Evolutionary conservation across 2,113 vertebrate genomes (phyloP).

Genomic region (Asarcornis scutulata): DNA sequence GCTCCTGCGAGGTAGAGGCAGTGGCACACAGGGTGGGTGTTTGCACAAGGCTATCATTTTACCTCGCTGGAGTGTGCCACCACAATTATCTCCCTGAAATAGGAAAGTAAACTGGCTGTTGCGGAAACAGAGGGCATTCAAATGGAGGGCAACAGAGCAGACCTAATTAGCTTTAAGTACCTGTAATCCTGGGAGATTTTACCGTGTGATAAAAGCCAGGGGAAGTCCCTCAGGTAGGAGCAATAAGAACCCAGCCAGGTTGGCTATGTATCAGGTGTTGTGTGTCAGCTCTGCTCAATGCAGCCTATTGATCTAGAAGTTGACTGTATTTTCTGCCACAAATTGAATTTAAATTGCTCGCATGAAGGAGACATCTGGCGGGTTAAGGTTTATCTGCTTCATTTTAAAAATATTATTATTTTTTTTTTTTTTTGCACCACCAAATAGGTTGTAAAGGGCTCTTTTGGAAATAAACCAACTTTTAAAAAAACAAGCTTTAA

Average conservation of each 20-base stretch:
- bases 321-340: slow-evolving; percentile 74
- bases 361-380: slow-evolving; percentile 70
- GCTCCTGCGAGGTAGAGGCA: slow-evolving; percentile 12
- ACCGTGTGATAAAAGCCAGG: slow-evolving; percentile 82
- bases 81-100: slow-evolving; percentile 76
- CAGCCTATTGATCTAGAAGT: slow-evolving; percentile 86
- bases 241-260: slow-evolving; percentile 80
- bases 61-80: slow-evolving; percentile 69
- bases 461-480: slow-evolving; percentile 15
- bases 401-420: slow-evolving; percentile 54
- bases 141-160: slow-evolving; percentile 89
- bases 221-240: slow-evolving; percentile 86
- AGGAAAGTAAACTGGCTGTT: slow-evolving; percentile 70
- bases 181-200: slow-evolving; percentile 92
- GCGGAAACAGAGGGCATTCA: slow-evolving; percentile 75
- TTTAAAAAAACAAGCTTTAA: background rate
- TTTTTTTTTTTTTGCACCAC: background rate
- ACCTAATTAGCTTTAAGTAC: slow-evolving; percentile 95
- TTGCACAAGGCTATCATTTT: slow-evolving; percentile 74
- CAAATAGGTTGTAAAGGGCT: slow-evolving; percentile 6
- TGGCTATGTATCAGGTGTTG: slow-evolving; percentile 86
- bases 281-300: slow-evolving; percentile 84
- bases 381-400: slow-evolving; percentile 78
- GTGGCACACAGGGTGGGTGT: background rate
- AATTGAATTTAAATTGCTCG: slow-evolving; percentile 82